Base-by-base conservation (phyloP, 2,888 invertebrate genomes). In the Laspeyria flexula region DNA sequence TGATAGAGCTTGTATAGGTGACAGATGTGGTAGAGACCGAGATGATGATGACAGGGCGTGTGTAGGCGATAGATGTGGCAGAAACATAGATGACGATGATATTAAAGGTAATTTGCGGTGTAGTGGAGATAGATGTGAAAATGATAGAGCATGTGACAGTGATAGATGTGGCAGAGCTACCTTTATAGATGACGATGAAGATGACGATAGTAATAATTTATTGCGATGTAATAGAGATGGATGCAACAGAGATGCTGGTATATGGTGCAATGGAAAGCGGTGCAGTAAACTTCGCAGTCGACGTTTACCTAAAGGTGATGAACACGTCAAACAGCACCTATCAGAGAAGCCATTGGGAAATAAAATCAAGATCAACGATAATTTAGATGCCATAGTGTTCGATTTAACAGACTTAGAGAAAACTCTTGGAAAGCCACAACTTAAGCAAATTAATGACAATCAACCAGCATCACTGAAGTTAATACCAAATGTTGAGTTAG, bases 331-430 rank as follows among this genome's bases (percentile, higher is more conserved):
- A 1, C n/a, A n/a, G 25, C 10, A 18, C 11, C 16, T 46, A 1
- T 7, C 7, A 25, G 5, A 25, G 7, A 18, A 12, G 9, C 15
- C 30, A 30, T 2, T 33, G 10, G 25, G 16, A 11, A 23, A 27
- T 11, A 50, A 34, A 40, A 16, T 34, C 11, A 40, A 38, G 34
- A 11, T 50, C 3, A 44, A 16, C 25, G 44, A 50, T 9, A 60
- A 81, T 12, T 43, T 81, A 42, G 79, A 81, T 29, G 75, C 78
- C 1, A 57, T 81, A 16, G 67, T 84, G n/a, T 44, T 84, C 0
- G 73, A 76, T 31, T 16, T 73, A 4, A 51, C 71, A 0, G 58
- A 77, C 27, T 50, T 73, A 34, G 61, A 41, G 9, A 40, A 45
- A 6, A 3, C 12, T 10, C 10, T 31, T 34, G 18, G 13, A 12